Evolutionary conservation across 37 sponge, comb jelly and placozoan species (phyloP).

Genomic region (Cliona cf. orientalis): DNA sequence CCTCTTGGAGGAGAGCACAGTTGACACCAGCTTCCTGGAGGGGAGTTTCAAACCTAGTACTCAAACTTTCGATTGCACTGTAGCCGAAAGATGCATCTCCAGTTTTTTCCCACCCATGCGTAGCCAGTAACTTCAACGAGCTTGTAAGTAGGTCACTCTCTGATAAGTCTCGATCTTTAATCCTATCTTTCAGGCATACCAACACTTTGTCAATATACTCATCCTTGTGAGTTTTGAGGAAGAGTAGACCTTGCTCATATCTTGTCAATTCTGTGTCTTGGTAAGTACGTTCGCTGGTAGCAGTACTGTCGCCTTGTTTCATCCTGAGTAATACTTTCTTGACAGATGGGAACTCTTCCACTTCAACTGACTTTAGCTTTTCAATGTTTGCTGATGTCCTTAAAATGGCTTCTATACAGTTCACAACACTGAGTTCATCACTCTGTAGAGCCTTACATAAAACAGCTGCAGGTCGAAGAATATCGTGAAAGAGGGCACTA

Average conservation of each 20-base stretch:
- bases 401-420: constrained; percentile 62
- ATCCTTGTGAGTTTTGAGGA: neutral
- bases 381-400: constrained; percentile 17
- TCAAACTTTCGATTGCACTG: constrained; percentile 27
- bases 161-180: constrained; percentile 34
- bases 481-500: constrained; percentile 70
- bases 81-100: constrained; percentile 36
- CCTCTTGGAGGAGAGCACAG: constrained; percentile 28
- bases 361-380: constrained; percentile 10
- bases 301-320: constrained; percentile 7
- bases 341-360: constrained; percentile 58
- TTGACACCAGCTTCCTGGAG: constrained; percentile 43
- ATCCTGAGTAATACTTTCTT: constrained; percentile 57
- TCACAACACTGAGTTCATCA: constrained; percentile 63
- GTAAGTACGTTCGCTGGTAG: no score
- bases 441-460: constrained; percentile 65
- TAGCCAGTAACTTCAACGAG: constrained; percentile 54
- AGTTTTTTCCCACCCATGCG: constrained; percentile 69
- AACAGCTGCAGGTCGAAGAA: constrained; percentile 51
- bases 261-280: constrained; percentile 40
- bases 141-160: constrained; percentile 39
- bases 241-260: neutral
- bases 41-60: constrained; percentile 33
- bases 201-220: constrained; percentile 27
- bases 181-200: constrained; percentile 32